These are phyloP conservation scores for Trachymyrmex septentrionalis DNA, from an alignment of 1,140 invertebrate species.

Conservation along the genomic window DNA sequence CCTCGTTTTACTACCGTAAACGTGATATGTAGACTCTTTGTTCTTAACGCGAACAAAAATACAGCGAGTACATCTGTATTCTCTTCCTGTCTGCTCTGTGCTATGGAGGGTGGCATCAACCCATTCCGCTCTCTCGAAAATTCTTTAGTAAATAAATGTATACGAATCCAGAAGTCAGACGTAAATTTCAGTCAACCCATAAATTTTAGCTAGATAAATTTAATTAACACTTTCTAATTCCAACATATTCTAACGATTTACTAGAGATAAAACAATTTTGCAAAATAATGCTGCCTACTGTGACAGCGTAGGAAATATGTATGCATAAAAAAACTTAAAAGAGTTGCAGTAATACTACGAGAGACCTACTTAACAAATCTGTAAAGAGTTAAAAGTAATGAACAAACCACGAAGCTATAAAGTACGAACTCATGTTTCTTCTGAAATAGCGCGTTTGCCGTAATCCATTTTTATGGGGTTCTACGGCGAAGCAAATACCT, in stretches of 20 bases:
- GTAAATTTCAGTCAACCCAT: constrained; percentile 23
- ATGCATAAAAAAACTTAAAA: background rate
- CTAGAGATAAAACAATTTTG: background rate
- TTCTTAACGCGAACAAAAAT: constrained; percentile 42
- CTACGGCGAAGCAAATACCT: constrained; percentile 10
- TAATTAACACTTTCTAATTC: constrained; percentile 38
- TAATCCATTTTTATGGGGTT: constrained; percentile 45
- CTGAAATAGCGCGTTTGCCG: background rate
- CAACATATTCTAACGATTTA: constrained; percentile 2
- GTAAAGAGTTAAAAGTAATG: constrained; percentile 44
- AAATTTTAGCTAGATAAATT: constrained; percentile 23
- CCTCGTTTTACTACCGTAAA: constrained; percentile 32
- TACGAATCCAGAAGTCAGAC: background rate
- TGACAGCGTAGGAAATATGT: background rate
- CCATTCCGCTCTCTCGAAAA: background rate
- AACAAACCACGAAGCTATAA: constrained; percentile 35
- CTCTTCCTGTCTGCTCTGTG: background rate
- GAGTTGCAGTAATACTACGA: background rate
- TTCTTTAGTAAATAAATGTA: constrained; percentile 35
- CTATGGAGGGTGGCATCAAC: background rate
- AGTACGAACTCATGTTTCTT: constrained; percentile 39
- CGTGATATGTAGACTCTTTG: constrained; percentile 49
- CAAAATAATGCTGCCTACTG: background rate
- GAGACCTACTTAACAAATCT: constrained; percentile 27
- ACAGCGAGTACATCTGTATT: constrained; percentile 15